Conservation (phyloP, 2,113 vertebrate genomes). For the Alouatta palliata region DNA sequence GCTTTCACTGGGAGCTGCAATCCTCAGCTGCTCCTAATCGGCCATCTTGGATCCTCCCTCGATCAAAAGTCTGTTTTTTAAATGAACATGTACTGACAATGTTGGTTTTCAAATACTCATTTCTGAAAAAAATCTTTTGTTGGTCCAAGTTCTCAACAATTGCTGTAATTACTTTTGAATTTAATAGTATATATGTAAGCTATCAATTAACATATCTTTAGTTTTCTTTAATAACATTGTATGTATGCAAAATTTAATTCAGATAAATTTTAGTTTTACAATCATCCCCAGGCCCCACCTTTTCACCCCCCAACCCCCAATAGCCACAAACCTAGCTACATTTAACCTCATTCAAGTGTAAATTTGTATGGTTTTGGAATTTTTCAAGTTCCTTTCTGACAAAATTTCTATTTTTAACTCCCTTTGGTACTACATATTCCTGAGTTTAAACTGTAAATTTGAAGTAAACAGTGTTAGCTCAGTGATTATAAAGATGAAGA, state of each 20-base stretch:
- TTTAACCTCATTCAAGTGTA: not conserved
- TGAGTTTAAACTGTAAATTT: constrained; percentile 25
- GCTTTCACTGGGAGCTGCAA: too few species aligned
- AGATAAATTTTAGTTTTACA: not conserved
- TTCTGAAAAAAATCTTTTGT: not conserved
- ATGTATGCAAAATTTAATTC: not conserved
- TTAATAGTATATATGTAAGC: not conserved
- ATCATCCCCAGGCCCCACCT: not conserved
- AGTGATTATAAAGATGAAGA: not conserved
- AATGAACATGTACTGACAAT: not conserved
- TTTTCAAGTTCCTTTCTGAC: not conserved
- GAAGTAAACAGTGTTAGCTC: not conserved
- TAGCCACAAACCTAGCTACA: not conserved
- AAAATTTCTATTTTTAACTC: constrained; percentile 31
- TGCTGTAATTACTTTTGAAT: constrained; percentile 27
- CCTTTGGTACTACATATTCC: not conserved
- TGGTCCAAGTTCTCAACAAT: constrained; percentile 36
- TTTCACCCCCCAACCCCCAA: not conserved
- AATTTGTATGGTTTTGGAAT: not conserved
- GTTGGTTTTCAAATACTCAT: not conserved
- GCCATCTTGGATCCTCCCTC: too few species aligned
- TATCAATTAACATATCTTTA: not conserved
- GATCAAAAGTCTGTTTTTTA: not conserved
- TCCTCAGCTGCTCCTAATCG: too few species aligned
- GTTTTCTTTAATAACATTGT: constrained; percentile 5